These are phyloP conservation scores for Ophraella communa DNA, from an alignment of 2,888 invertebrate genomes.

Conservation along the genomic window DNA sequence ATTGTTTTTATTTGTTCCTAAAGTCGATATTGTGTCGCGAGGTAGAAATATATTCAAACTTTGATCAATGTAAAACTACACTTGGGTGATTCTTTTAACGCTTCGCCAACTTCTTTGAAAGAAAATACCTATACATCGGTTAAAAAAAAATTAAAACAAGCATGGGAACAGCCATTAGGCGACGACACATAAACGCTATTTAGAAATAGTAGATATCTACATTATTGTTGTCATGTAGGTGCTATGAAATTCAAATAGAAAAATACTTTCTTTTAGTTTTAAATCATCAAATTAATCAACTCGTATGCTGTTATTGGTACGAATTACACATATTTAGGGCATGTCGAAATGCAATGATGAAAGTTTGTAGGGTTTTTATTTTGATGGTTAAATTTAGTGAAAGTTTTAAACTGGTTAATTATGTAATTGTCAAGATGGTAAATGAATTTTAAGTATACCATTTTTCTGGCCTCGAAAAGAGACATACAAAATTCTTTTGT, in stretches of 20 bases:
- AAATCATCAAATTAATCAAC: no score
- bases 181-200: neutral
- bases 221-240: neutral
- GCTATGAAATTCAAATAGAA: neutral
- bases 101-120: slow-evolving; percentile 5
- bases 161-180: neutral
- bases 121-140: slow-evolving; percentile 1
- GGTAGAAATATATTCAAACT: neutral
- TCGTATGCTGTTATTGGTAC: no score
- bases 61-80: neutral
- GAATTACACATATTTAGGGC: neutral
- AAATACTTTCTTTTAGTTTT: neutral
- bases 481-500: no score
- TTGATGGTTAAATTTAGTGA: neutral
- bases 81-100: neutral
- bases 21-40: neutral
- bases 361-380: neutral
- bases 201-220: neutral
- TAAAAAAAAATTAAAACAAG: neutral
- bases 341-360: neutral
- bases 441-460: no score
- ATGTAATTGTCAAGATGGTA: no score
- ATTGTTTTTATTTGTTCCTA: neutral
- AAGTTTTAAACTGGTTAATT: no score
- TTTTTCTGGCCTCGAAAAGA: no score